A percentile compares a stretch with the other conserved stretches of the same genome.
Conservation (phyloP, 2,888 invertebrate species). For the Neoaliturus tenellus region DNA sequence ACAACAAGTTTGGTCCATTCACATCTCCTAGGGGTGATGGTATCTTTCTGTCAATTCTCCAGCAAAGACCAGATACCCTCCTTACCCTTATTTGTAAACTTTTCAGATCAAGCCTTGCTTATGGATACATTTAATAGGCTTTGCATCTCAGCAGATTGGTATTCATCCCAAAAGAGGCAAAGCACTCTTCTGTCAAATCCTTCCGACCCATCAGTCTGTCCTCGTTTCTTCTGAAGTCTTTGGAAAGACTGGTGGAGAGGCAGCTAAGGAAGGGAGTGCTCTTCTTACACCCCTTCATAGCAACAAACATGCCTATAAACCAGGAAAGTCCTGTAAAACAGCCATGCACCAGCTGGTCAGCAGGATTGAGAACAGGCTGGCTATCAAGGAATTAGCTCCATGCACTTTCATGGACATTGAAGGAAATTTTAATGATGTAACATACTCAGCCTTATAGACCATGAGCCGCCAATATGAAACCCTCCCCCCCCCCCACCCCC, state of each 20-base stretch:
- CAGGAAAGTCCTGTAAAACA: too few species aligned
- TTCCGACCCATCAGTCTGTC: not conserved
- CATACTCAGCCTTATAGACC: too few species aligned
- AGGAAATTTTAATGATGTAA: too few species aligned
- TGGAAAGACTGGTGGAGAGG: not conserved
- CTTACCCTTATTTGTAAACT: slow-evolving; percentile 12
- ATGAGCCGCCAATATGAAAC: too few species aligned
- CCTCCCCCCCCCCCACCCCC: too few species aligned
- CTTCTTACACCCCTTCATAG: not conserved
- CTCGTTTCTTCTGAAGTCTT: not conserved
- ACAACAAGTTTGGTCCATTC: slow-evolving; percentile 19
- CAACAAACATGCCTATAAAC: too few species aligned
- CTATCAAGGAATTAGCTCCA: too few species aligned
- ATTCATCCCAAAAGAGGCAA: not conserved
- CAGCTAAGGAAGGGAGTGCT: not conserved
- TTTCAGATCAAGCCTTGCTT: not conserved
- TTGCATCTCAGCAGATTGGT: not conserved
- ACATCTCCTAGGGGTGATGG: slow-evolving; percentile 25
- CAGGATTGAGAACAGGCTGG: too few species aligned
- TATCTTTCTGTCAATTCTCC: not conserved
- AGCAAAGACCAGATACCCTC: not conserved
- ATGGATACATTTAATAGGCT: not conserved
- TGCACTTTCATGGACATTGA: too few species aligned
- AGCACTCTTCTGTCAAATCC: not conserved
- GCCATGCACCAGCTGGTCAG: too few species aligned